Evolutionary conservation across 2,888 invertebrate genomes (phyloP).

Genomic region (Lacanobia oleracea): DNA sequence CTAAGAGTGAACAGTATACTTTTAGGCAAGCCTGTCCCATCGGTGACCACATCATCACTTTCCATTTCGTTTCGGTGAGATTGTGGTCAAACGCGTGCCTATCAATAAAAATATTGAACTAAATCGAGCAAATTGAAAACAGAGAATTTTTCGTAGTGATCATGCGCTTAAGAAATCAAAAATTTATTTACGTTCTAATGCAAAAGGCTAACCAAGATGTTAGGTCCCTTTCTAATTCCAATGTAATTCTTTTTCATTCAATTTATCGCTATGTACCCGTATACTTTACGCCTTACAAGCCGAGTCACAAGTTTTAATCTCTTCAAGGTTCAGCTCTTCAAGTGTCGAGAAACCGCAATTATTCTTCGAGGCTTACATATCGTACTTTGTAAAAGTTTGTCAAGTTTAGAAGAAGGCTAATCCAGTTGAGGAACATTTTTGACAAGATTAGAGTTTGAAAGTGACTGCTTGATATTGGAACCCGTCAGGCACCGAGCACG

Average conservation of each 20-base stretch:
- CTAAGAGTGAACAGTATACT: background rate
- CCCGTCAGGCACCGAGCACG: too few relatives aligned
- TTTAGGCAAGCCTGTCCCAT: background rate
- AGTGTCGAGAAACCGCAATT: slow-evolving; percentile 43
- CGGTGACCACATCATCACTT: too few relatives aligned
- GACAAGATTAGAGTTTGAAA: background rate
- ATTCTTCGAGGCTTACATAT: slow-evolving; percentile 51
- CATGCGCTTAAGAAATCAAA: background rate
- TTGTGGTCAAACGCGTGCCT: too few relatives aligned
- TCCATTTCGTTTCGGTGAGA: background rate
- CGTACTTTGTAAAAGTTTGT: slow-evolving; percentile 26
- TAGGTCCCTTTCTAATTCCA: slow-evolving; percentile 5
- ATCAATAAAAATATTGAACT: too few relatives aligned
- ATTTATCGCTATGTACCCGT: slow-evolving; percentile 25
- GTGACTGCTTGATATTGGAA: background rate
- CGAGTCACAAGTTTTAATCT: slow-evolving; percentile 43
- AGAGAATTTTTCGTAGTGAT: too few relatives aligned
- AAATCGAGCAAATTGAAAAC: too few relatives aligned
- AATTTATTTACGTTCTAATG: background rate
- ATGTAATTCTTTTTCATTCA: slow-evolving; percentile 31
- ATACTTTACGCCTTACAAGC: slow-evolving; percentile 22
- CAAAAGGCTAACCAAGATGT: background rate
- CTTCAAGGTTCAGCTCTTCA: slow-evolving; percentile 32
- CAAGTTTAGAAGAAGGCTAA: background rate
- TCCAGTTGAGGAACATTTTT: slow-evolving; percentile 2